Conservation (phyloP, 2,888 invertebrate genomes). For the Ptychoptera albimana region DNA sequence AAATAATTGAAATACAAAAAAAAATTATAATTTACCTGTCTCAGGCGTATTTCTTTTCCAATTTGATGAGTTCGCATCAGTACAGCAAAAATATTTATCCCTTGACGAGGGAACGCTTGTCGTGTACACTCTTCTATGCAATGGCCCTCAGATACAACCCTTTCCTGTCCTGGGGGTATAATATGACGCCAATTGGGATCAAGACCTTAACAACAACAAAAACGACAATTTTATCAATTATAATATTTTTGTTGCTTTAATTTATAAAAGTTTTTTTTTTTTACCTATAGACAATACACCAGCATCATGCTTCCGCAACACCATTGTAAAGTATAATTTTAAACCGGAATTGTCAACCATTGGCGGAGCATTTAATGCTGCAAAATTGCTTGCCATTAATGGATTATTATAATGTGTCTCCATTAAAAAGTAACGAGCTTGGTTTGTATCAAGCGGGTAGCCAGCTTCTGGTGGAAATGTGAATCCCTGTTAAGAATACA, state of each 20-base stretch:
- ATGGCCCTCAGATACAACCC: constrained; percentile 43
- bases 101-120: constrained; percentile 36
- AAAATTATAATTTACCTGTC: constrained; percentile 26
- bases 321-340: constrained; percentile 39
- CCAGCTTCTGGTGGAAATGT: constrained; percentile 46
- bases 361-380: constrained; percentile 4
- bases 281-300: constrained; percentile 37
- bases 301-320: constrained; percentile 40
- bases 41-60: constrained; percentile 37
- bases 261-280: constrained; percentile 16
- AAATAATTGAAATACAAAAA: neutral
- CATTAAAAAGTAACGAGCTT: constrained; percentile 39
- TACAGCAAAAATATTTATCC: constrained; percentile 42
- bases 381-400: constrained; percentile 3
- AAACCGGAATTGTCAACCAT: constrained; percentile 40
- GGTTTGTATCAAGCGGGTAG: constrained; percentile 39
- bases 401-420: constrained; percentile 38
- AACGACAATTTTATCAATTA: constrained; percentile 24
- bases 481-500: constrained; percentile 29
- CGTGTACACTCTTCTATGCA: constrained; percentile 42
- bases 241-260: too few species aligned
- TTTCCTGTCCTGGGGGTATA: constrained; percentile 43
- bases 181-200: constrained; percentile 46
- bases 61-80: constrained; percentile 43
- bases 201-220: constrained; percentile 30